Evolutionary conservation across 1,140 invertebrate species (phyloP), one percentile per base, ranked within the genome.

Genomic region (Bombus waltoni): DNA sequence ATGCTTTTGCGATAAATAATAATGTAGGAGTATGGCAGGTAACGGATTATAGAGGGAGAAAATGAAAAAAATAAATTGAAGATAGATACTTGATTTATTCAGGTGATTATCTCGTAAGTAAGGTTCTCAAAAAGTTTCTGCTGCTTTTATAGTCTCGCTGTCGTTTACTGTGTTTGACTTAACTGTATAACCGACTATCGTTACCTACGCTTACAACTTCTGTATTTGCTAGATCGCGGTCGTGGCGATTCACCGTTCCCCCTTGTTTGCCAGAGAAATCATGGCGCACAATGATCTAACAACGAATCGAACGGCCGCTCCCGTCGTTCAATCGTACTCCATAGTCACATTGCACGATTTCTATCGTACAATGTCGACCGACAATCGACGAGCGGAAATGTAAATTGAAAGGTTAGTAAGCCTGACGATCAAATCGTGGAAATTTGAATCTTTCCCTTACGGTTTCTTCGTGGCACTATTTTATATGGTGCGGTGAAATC

Each of bases 381-480:
- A 70, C 10, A 1, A 25, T 25, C 28, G 28, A 15, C n/a, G 38
- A 25, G 18, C 28, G 44, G 66, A 80, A 80, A 70, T 80, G 66
- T 70, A 47, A 71, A 80, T 53, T 40, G 66, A 71, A 40, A 66
- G 66, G 35, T 70, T 81, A 72, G 59, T 59, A 81, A 72, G 38
- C 28, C 68, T 25, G 15, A n/a, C 25, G 47, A 59, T 32, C 22
- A 28, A 57, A 28, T n/a, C 13, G 22, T 38, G 5, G 25, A 35
- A 32, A 9, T 35, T 80, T 38, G 35, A 70, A 80, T 70, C 44
- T 66, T n/a, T 28, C 25, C 18, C 47, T 53, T 53, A 53, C 6
- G 47, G 6, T 53, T 53, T 53, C 47, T 53, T 53, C 47, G 18
- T 53, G 15, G 4, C 22, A 28, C 5, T 40, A 35, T 70, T 11